phyloP scores from a whole-genome alignment of 2,888 invertebrate species.

The Nemapogon koenigi region DNA sequence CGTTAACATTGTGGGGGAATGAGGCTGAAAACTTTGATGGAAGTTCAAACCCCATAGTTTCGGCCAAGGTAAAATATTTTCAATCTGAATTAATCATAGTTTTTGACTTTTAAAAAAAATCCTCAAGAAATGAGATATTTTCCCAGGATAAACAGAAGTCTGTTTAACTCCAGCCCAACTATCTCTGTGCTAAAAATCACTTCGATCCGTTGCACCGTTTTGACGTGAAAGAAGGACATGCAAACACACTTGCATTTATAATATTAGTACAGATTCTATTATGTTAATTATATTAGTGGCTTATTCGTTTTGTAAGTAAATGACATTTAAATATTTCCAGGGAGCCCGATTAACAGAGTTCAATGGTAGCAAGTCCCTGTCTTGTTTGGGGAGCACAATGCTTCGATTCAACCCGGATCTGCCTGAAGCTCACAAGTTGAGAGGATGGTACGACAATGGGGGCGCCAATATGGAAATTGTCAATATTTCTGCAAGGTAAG shows the following conservation, averaged over 20 bases:
- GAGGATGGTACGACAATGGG: conserved; percentile 91
- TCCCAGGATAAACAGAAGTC: too few relatives aligned
- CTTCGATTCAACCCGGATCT: conserved; percentile 89
- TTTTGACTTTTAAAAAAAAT: too few relatives aligned
- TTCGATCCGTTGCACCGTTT: too few relatives aligned
- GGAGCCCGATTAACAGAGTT: conserved; percentile 87
- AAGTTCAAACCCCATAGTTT: conserved; percentile 78
- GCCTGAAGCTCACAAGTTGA: conserved; percentile 81
- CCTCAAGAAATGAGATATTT: too few relatives aligned
- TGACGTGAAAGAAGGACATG: too few relatives aligned
- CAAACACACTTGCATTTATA: too few relatives aligned
- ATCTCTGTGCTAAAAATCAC: too few relatives aligned
- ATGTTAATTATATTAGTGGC: too few relatives aligned
- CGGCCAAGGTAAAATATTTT: conserved; percentile 75
- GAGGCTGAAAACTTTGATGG: conserved; percentile 88
- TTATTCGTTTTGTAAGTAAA: too few relatives aligned
- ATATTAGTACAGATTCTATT: too few relatives aligned
- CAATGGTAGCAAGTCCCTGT: conserved; percentile 78
- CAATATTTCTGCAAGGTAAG: conserved; percentile 70
- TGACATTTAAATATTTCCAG: conserved; percentile 22
- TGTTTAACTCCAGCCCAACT: too few relatives aligned
- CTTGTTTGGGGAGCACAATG: conserved; percentile 64
- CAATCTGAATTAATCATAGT: too few relatives aligned
- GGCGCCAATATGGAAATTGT: conserved; percentile 68
- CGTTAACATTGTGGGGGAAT: conserved; percentile 90